These are phyloP conservation scores for Labroides dimidiatus DNA, from an alignment of 2,797 vertebrate genomes.

Conservation along the genomic window DNA sequence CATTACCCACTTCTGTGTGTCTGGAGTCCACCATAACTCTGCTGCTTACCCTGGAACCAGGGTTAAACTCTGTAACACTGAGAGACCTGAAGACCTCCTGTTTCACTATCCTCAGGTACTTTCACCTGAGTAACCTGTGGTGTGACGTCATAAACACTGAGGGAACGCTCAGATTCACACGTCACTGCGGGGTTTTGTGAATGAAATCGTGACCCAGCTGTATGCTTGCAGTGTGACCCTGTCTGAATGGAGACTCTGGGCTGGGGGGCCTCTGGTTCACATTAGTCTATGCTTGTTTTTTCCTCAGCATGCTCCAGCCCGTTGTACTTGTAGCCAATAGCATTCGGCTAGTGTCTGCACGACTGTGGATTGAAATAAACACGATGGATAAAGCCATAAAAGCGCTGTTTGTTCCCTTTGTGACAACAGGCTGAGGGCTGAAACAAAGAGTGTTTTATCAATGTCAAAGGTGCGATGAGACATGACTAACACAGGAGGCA, in stretches of 20 bases:
- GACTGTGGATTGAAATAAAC: constrained; percentile 73
- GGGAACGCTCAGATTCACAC: neutral
- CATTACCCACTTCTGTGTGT: constrained; percentile 35
- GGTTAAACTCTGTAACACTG: constrained; percentile 59
- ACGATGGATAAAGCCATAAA: constrained; percentile 74
- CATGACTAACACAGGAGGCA: constrained; percentile 79
- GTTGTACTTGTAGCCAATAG: constrained; percentile 53
- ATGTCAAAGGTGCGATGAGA: constrained; percentile 77
- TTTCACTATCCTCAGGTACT: neutral
- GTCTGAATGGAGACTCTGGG: constrained; percentile 47
- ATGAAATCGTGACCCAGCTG: constrained; percentile 2
- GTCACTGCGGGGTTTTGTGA: constrained; percentile 12
- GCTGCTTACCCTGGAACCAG: constrained; percentile 44
- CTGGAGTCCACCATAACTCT: constrained; percentile 36
- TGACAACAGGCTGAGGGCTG: constrained; percentile 65
- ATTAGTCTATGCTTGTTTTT: constrained; percentile 63
- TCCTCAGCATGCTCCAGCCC: constrained; percentile 47
- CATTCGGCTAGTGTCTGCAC: constrained; percentile 57
- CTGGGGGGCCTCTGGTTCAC: constrained; percentile 24
- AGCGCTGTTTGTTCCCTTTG: constrained; percentile 75
- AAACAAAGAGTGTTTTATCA: constrained; percentile 75
- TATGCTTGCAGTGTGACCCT: neutral
- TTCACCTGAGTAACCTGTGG: neutral
- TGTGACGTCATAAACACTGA: neutral
- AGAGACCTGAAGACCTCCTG: neutral